Evolutionary conservation across 2,113 vertebrate genomes (phyloP).

Genomic region (Cottus gobio): DNA sequence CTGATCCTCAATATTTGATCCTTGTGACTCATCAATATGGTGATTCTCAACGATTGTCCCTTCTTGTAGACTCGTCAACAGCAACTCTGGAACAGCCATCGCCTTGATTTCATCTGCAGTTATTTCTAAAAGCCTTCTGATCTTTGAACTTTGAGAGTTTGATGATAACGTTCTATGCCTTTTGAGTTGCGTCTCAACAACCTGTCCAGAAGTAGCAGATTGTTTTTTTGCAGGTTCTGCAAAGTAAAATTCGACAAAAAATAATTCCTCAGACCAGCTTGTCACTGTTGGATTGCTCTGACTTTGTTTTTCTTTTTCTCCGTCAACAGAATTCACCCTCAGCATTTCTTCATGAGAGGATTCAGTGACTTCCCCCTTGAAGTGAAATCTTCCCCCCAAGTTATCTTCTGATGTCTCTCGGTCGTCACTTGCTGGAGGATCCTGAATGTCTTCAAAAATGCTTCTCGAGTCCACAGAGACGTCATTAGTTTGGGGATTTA

Average conservation of each 20-base stretch:
- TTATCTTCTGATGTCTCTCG: not conserved
- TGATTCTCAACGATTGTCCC: not conserved
- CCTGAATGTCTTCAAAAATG: not conserved
- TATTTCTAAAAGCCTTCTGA: constrained; percentile 12
- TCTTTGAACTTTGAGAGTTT: not conserved
- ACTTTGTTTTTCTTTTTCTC: not conserved
- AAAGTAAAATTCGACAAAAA: constrained; percentile 43
- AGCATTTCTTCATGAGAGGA: not conserved
- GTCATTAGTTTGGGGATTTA: not conserved
- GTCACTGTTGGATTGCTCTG: not conserved
- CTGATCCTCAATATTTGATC: too few species aligned
- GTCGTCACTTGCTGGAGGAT: not conserved
- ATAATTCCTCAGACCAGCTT: not conserved
- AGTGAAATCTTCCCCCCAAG: not conserved
- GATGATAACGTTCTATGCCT: fast-evolving
- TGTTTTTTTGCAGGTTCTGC: not conserved
- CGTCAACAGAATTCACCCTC: not conserved
- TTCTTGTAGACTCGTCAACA: not conserved
- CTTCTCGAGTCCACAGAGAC: not conserved
- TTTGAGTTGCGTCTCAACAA: not conserved
- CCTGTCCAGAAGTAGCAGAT: not conserved
- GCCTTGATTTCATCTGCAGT: constrained; percentile 24
- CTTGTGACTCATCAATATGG: fast-evolving
- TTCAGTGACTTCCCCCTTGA: not conserved
- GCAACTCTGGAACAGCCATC: constrained; percentile 15